Evolutionary conservation across 2,113 vertebrate genomes (phyloP).

Genomic region (Archocentrus centrarchus): DNA sequence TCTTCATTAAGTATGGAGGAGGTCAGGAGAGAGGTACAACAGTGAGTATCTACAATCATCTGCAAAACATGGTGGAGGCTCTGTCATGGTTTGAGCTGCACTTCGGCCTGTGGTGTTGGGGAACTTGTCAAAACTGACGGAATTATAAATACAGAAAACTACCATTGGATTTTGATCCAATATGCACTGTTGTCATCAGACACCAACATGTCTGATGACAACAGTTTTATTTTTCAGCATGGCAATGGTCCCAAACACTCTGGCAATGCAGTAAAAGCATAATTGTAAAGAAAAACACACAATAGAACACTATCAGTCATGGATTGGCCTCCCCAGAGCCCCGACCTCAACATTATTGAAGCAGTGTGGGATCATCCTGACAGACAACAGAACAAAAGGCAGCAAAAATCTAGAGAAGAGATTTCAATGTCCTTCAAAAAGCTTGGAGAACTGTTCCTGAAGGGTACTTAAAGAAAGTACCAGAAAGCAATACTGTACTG

Average conservation of each 20-base stretch:
- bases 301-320: too few species aligned
- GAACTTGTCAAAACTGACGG: neutral
- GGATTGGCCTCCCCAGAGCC: neutral
- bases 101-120: neutral
- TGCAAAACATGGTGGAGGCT: neutral
- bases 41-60: neutral
- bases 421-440: neutral
- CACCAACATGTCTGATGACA: neutral
- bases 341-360: neutral
- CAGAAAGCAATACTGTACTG: neutral
- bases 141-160: neutral
- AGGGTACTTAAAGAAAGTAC: neutral
- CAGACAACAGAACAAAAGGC: neutral
- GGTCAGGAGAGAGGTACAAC: neutral
- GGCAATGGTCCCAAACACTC: fast-evolving
- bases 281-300: too few species aligned
- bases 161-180: fast-evolving
- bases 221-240: too few species aligned
- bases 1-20: too few species aligned
- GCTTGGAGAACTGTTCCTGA: neutral
- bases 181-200: neutral
- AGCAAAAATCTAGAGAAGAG: neutral
- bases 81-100: neutral
- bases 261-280: too few species aligned
- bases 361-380: neutral